Evolutionary conservation across 2,888 invertebrate genomes (phyloP).

Genomic region (Pachydiplax longipennis): DNA sequence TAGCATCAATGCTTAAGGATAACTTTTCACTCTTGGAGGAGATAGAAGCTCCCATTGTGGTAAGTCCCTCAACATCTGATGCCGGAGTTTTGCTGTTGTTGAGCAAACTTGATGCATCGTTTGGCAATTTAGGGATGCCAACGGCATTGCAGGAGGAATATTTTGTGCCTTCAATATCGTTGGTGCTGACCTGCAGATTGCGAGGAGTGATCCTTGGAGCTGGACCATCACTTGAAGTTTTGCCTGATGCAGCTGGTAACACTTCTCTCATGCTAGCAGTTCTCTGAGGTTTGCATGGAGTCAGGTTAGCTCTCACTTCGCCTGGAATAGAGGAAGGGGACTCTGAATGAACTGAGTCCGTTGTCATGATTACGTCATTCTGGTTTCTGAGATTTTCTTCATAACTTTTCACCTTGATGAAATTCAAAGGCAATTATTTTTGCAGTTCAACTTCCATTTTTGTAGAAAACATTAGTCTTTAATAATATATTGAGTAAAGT

Average conservation of each 20-base stretch:
- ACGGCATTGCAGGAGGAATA: not conserved
- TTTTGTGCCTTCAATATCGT: not conserved
- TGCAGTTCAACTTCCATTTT: not conserved
- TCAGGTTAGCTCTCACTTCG: slow-evolving; percentile 82
- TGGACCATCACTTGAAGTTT: not conserved
- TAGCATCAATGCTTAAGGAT: not conserved
- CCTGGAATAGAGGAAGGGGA: slow-evolving; percentile 62
- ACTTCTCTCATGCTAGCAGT: slow-evolving; percentile 81
- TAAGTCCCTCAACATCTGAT: not conserved
- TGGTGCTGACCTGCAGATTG: not conserved
- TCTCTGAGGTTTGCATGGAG: slow-evolving; percentile 83
- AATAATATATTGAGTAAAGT: too few relatives aligned
- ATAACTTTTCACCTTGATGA: not conserved
- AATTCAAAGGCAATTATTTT: not conserved
- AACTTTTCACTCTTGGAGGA: not conserved
- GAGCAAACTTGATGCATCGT: not conserved
- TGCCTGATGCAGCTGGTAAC: not conserved
- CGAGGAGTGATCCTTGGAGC: slow-evolving; percentile 11
- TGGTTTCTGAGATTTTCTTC: not conserved
- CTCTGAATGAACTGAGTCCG: slow-evolving; percentile 34
- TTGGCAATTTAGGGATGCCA: not conserved
- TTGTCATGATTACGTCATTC: slow-evolving; percentile 6
- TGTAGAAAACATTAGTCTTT: too few relatives aligned
- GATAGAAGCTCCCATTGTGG: not conserved
- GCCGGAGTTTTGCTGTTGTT: not conserved